phyloP scores from a whole-genome alignment of 2,888 invertebrate species.

The Anoncus sp. region DNA sequence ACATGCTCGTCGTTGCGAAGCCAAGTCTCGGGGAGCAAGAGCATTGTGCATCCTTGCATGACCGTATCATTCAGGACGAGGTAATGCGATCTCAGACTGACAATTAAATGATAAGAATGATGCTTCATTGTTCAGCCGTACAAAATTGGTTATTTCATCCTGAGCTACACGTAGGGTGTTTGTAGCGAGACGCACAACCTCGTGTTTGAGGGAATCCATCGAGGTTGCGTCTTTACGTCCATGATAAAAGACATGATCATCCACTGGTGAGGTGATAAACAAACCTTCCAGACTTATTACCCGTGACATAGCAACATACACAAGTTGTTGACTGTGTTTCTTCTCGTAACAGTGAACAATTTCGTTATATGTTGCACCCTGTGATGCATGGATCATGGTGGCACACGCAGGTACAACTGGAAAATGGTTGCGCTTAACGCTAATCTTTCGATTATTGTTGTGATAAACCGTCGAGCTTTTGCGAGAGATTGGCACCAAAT shows the following conservation, averaged over 20 bases:
- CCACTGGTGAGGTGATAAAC: not conserved
- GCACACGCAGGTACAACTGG: slow-evolving; percentile 58
- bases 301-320: slow-evolving; percentile 71
- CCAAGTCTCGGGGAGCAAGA: no score
- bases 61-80: no score
- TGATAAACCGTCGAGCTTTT: not conserved
- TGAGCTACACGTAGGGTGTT: no score
- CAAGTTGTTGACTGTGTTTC: slow-evolving; percentile 57
- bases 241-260: not conserved
- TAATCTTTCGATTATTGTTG: not conserved
- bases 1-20: no score
- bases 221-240: not conserved
- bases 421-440: slow-evolving; percentile 46
- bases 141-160: not conserved
- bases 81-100: no score
- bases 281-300: no score
- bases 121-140: no score
- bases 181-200: no score
- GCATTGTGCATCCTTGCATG: no score
- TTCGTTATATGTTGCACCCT: slow-evolving; percentile 26
- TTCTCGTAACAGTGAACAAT: slow-evolving; percentile 53
- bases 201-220: not conserved
- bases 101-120: no score
- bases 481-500: not conserved
- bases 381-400: slow-evolving; percentile 55